Conservation (phyloP, 2,113 vertebrate genomes). For the Martes martes region DNA sequence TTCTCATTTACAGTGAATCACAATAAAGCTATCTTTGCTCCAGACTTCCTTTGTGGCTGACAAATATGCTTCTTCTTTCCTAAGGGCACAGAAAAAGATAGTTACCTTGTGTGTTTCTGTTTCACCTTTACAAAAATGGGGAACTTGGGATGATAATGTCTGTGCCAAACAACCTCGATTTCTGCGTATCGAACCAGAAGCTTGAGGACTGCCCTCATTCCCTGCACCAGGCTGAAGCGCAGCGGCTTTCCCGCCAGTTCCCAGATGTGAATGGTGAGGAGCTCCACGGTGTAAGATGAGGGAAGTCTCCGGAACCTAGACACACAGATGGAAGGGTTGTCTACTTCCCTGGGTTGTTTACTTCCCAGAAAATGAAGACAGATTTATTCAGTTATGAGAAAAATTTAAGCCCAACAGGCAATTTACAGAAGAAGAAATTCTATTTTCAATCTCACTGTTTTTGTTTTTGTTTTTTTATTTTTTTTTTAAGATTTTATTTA, state of each 20-base stretch:
- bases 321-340: neutral
- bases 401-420: neutral
- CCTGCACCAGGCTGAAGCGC: constrained; percentile 58
- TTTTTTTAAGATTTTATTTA: too few species aligned
- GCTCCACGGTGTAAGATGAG: constrained; percentile 52
- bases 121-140: constrained; percentile 60
- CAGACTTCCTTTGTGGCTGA: neutral
- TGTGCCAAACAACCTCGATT: constrained; percentile 54
- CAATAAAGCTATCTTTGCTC: neutral
- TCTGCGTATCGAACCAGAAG: constrained; percentile 30
- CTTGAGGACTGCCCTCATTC: constrained; percentile 46
- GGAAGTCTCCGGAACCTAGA: constrained; percentile 62
- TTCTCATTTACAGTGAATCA: neutral
- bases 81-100: neutral
- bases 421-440: neutral
- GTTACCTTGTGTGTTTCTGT: constrained; percentile 61
- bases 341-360: neutral
- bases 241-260: constrained; percentile 48
- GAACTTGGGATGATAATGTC: constrained; percentile 43
- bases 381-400: constrained; percentile 42
- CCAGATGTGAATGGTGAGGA: constrained; percentile 56
- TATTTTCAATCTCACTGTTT: neutral
- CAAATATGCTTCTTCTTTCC: neutral
- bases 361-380: constrained; percentile 43
- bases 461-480: too few species aligned